phyloP scores from a whole-genome alignment of 2,888 invertebrate species.

The Nephrocerus scutellatus region DNA sequence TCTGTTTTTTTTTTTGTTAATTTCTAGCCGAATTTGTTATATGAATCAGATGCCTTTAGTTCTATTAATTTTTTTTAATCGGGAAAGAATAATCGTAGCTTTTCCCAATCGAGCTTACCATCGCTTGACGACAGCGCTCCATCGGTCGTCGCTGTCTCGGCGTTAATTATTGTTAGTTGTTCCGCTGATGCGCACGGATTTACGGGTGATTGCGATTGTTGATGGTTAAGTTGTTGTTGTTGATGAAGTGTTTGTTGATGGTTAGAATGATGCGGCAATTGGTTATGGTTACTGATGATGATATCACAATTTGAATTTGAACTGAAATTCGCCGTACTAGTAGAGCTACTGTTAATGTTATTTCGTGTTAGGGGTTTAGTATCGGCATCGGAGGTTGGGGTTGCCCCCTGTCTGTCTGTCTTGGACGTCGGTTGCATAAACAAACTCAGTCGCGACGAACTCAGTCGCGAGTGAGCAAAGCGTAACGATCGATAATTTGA shows the following conservation, averaged over 20 bases:
- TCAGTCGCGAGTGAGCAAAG: constrained; percentile 43
- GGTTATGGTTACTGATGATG: constrained; percentile 28
- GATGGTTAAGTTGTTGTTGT: constrained; percentile 14
- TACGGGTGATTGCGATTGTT: constrained; percentile 10
- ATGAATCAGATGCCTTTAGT: too few species aligned
- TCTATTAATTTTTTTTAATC: too few species aligned
- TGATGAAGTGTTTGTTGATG: constrained; percentile 15
- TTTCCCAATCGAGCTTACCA: neutral
- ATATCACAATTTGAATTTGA: constrained; percentile 19
- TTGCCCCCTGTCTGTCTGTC: neutral
- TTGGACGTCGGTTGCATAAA: constrained; percentile 35
- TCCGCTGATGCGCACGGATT: too few species aligned
- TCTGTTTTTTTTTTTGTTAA: too few species aligned
- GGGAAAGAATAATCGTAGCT: neutral
- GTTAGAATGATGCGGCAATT: constrained; percentile 24
- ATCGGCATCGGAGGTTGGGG: neutral
- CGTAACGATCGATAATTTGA: constrained; percentile 45
- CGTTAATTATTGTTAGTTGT: too few species aligned
- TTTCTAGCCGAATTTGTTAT: too few species aligned
- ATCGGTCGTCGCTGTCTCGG: constrained; percentile 9
- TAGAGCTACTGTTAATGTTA: constrained; percentile 6
- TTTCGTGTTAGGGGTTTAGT: constrained; percentile 5
- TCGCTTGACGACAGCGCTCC: too few species aligned
- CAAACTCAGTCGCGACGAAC: constrained; percentile 42
- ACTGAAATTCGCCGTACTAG: constrained; percentile 10